These are phyloP conservation scores for Clivina fossor DNA, from an alignment of 2,888 invertebrate genomes.

Conservation along the genomic window DNA sequence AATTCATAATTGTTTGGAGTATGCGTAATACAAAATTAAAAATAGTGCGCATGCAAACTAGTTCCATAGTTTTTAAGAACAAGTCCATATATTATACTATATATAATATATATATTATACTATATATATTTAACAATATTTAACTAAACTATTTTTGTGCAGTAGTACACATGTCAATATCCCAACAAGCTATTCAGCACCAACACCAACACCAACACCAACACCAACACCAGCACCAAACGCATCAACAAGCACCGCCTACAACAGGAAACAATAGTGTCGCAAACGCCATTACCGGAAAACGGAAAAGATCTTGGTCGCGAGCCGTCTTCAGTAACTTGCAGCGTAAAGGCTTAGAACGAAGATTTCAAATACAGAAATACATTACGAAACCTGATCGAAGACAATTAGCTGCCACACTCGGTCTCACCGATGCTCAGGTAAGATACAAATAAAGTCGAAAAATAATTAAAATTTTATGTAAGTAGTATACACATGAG, in stretches of 20 bases:
- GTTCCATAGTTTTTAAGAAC: too few relatives aligned
- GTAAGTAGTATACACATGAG: too few relatives aligned
- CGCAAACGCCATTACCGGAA: slow-evolving; percentile 47
- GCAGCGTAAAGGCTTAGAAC: slow-evolving; percentile 91
- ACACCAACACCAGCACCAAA: slow-evolving; percentile 55
- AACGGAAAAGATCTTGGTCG: slow-evolving; percentile 92
- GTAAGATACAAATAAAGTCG: too few relatives aligned
- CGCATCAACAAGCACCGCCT: slow-evolving; percentile 6
- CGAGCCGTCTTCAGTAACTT: slow-evolving; percentile 93
- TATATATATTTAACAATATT: neutral
- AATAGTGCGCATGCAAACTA: too few relatives aligned
- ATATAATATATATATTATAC: neutral
- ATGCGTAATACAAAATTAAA: too few relatives aligned
- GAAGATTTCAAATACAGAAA: slow-evolving; percentile 90
- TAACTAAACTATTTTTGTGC: too few relatives aligned
- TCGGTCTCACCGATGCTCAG: slow-evolving; percentile 93
- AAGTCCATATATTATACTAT: neutral
- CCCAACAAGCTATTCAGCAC: too few relatives aligned
- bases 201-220: slow-evolving; percentile 40
- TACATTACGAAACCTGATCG: slow-evolving; percentile 95
- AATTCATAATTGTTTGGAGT: too few relatives aligned
- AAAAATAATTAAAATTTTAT: too few relatives aligned
- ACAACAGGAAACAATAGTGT: neutral
- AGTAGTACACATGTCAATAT: slow-evolving; percentile 25
- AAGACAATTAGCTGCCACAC: slow-evolving; percentile 84